A percentile compares a stretch with the other conserved stretches of the same genome.
These are phyloP conservation scores for Spodoptera litura DNA, from an alignment of 1,140 invertebrate genomes.

Conservation along the genomic window DNA sequence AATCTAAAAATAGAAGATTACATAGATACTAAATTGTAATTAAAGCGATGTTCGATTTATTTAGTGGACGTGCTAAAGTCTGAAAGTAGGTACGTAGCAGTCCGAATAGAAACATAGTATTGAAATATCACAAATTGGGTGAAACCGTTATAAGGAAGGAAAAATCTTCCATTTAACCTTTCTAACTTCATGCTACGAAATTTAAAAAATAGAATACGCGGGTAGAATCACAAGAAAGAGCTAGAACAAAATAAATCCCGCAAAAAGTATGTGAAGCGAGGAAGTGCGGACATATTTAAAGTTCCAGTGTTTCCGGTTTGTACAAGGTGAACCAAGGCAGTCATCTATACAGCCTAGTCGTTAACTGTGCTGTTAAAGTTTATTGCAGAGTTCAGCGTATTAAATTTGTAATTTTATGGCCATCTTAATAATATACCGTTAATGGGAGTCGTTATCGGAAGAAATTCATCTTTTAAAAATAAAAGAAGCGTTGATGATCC, in stretches of 20 bases:
- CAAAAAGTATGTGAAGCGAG: constrained; percentile 13
- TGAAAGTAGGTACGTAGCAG: too few species aligned
- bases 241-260: background rate
- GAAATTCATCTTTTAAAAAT: background rate
- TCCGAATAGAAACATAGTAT: too few species aligned
- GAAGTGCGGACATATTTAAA: constrained; percentile 32
- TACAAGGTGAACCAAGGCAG: constrained; percentile 23
- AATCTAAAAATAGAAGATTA: too few species aligned
- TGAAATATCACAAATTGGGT: too few species aligned
- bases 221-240: background rate
- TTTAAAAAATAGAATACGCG: background rate
- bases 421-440: constrained; percentile 1
- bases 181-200: too few species aligned
- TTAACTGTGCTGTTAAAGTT: constrained; percentile 23
- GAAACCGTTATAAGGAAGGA: too few species aligned
- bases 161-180: too few species aligned
- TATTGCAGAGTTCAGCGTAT: background rate
- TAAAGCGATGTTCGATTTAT: too few species aligned
- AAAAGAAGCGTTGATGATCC: background rate
- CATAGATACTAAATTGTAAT: too few species aligned
- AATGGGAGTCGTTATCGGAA: background rate
- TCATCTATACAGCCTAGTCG: constrained; percentile 13
- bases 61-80: too few species aligned
- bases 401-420: constrained; percentile 10
- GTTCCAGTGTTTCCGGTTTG: constrained; percentile 19